Conservation (phyloP, 2,888 invertebrate genomes). For the Dinocampus coccinellae region DNA sequence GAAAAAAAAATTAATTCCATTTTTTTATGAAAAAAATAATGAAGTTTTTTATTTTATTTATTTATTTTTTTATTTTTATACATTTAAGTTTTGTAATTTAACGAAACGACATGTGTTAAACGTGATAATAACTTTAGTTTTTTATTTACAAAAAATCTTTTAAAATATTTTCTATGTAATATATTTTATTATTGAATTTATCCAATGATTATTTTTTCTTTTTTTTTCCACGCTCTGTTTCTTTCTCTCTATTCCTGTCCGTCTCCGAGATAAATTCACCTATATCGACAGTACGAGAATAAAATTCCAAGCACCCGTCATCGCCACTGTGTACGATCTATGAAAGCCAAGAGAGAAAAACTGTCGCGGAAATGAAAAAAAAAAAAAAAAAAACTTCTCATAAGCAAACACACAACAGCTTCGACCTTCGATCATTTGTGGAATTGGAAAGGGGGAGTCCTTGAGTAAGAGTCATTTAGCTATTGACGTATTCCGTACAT, state of each 20-base stretch:
- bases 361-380: conserved; percentile 37
- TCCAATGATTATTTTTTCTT: not conserved
- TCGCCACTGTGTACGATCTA: not conserved
- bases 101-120: not conserved
- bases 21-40: not conserved
- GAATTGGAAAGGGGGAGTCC: conserved; percentile 65
- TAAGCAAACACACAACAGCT: conserved; percentile 17
- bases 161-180: not conserved
- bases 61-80: too few relatives aligned
- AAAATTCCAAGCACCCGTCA: not conserved
- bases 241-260: not conserved
- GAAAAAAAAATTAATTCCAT: not conserved
- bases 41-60: too few relatives aligned
- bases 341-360: conserved; percentile 12
- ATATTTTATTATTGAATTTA: not conserved
- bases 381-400: conserved; percentile 16
- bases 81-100: not conserved
- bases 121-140: not conserved
- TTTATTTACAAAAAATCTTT: not conserved
- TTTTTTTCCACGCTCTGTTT: not conserved
- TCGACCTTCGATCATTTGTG: conserved; percentile 58
- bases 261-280: not conserved
- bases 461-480: conserved; percentile 65
- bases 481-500: conserved; percentile 24
- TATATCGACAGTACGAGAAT: not conserved